Evolutionary conservation across 2,797 vertebrate genomes (phyloP).

Genomic region (Sciurus carolinensis): DNA sequence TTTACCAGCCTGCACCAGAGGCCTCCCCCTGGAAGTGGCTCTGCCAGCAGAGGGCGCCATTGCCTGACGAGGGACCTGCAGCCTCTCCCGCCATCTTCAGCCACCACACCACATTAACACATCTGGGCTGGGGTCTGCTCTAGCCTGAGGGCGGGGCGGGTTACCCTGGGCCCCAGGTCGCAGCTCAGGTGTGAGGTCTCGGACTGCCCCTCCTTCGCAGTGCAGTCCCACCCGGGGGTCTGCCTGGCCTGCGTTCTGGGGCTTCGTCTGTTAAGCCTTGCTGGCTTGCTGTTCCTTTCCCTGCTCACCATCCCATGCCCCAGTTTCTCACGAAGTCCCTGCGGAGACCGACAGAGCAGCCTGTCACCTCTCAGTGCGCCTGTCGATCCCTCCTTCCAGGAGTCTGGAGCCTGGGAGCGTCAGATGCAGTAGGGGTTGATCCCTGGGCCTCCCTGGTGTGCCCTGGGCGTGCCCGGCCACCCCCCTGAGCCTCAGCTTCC

Average conservation of each 20-base stretch:
- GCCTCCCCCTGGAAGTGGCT: not conserved
- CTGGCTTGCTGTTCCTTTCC: not conserved
- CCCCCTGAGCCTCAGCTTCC: not conserved
- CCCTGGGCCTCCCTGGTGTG: not conserved
- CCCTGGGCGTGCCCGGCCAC: rapidly evolving
- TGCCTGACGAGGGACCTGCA: not conserved
- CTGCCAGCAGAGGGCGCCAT: conserved; percentile 74
- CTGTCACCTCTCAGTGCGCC: not conserved
- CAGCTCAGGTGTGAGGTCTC: not conserved
- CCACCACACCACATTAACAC: rapidly evolving
- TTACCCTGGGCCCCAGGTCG: not conserved
- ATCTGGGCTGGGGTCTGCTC: not conserved
- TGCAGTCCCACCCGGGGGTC: not conserved
- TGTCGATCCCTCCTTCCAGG: not conserved
- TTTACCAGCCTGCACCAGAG: rapidly evolving
- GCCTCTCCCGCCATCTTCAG: too few relatives aligned
- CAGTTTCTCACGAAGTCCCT: not conserved
- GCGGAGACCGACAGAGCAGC: not conserved
- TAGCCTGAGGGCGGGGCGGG: rapidly evolving
- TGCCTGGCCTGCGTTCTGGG: too few relatives aligned
- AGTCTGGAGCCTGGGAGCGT: not conserved
- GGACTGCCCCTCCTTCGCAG: not conserved
- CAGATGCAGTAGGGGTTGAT: not conserved
- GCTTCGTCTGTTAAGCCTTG: not conserved
- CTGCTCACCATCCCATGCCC: not conserved